Base-by-base conservation (phyloP, 2,113 vertebrate genomes). In the Ictalurus punctatus region DNA sequence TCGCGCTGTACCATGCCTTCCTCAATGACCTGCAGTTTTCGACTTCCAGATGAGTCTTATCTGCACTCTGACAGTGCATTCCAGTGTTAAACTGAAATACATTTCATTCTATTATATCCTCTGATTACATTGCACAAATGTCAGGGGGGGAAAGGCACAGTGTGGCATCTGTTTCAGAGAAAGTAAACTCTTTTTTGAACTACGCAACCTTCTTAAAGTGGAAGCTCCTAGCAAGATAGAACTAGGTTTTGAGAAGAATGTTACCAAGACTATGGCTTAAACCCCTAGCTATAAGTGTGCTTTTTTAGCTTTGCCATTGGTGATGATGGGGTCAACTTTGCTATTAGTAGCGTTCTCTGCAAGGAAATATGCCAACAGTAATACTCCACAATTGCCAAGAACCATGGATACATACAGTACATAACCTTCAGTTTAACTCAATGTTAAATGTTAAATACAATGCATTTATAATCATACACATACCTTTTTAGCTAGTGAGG, bases 391-490 rank as follows among this genome's bases (percentile, higher is more conserved):
- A 16, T 52, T 79, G 13, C 23, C 44, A 52, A 52, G 37, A 27
- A 52, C 44, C 44, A 3, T 10, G 3, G 12, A 76, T 44, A 25
- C 40, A 30, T 17, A 30, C 4, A 21, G 40, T 30, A 8, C 1
- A 30, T 23, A 23, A 52, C 14, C n/a, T 34, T 56, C 30, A 37
- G n/a, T 56, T 25, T 5, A 61, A 56, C 40, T 14, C 44, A 48
- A 48, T 5, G 44, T 48, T 48, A 48, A 48, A 48, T 48, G 44
- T 48, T 48, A 48, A 48, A 40, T 83, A 37, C 27, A 58, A 17
- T 76, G 69, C 84, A 37, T 87, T 69, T 74, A 37, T 58, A 71
- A 52, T 34, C 30, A 83, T 52, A 37, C 8, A 54, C 74, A 78
- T 78, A 30, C 34, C 73, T 48, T 44, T 78, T 12, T 78, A 78